Base-by-base conservation (phyloP, 2,113 vertebrate genomes). In the Rhegmatorhina hoffmannsi region DNA sequence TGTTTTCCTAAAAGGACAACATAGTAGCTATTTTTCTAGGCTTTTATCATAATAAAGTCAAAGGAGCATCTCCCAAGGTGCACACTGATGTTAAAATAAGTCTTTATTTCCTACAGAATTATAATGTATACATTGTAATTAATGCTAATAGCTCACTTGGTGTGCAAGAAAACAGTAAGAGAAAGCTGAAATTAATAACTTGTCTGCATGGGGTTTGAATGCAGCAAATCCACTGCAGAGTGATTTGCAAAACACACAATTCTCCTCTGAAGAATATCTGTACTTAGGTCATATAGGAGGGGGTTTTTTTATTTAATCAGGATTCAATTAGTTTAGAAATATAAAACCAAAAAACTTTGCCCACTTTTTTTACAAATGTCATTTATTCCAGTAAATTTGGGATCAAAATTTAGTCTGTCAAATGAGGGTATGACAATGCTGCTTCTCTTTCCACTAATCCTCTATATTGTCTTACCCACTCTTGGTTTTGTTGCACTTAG, bases 361-460 rank as follows among this genome's bases (percentile, higher is more conserved):
- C 59, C 20, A 3, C 1, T 2, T 34, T 69, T 55, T 43, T 11
- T n/a, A 17, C 38, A 6, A 24, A 10, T 7, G 15, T n/a, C 29
- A 84, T 24, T 19, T 16, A 36, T 79, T 70, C 18, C 38, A 92
- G 78, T 82, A 92, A 92, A 59, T 90, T 63, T 88, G 24, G 15
- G 33, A 75, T 33, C 43, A 84, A 81, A 60, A 72, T 62, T 75
- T 53, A 49, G 7, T 38, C 87, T 92, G 36, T 16, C n/a, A 84
- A 89, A 81, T 16, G n/a, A 29, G 52, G 38, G 44, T 13, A 14
- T 1, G 0, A 53, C 66, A 89, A 67, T 1, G 6, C 33, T 88
- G 66, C 38, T 81, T 60, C 73, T 89, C 62, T 73, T 79, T 21
- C 87, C 84, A 79, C 70, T 44, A 29, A 28, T 14, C 4, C 1